phyloP scores from a whole-genome alignment of 2,797 vertebrate genomes.

The Propithecus deckenii region DNA sequence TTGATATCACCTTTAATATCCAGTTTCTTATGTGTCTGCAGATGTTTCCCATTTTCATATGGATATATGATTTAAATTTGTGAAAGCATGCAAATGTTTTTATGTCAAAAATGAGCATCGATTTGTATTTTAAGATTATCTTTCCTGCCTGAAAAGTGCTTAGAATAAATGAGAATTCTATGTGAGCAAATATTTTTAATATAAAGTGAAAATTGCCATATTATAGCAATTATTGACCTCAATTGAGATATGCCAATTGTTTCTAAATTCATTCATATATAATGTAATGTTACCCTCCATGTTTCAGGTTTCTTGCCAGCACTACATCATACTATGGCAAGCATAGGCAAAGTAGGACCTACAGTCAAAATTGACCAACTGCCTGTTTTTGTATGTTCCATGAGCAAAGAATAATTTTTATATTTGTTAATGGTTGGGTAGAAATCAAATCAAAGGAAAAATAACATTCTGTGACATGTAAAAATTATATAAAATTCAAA shows the following conservation, averaged over 20 bases:
- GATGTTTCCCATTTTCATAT: not conserved
- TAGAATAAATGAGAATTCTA: not conserved
- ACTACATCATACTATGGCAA: not conserved
- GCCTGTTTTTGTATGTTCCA: not conserved
- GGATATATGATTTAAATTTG: not conserved
- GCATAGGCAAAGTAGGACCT: not conserved
- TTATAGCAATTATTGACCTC: not conserved
- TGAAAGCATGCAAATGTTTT: not conserved
- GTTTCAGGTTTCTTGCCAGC: not conserved
- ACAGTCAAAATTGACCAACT: not conserved
- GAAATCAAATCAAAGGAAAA: not conserved
- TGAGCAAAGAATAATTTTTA: not conserved
- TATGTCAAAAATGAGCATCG: not conserved
- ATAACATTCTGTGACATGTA: not conserved
- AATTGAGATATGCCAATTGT: not conserved
- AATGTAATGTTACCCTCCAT: not conserved
- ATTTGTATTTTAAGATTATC: not conserved
- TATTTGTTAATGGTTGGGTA: not conserved
- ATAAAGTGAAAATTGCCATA: too few relatives aligned
- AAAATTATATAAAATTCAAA: not conserved
- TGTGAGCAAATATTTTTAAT: not conserved
- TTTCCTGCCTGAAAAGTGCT: not conserved
- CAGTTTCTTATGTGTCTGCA: not conserved
- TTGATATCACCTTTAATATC: not conserved
- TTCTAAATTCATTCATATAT: not conserved